Percentiles rank a stretch among this genome's conserved stretches.
phyloP scores from a whole-genome alignment of 2,888 invertebrate species.

The Drosophila nr. medialis region DNA sequence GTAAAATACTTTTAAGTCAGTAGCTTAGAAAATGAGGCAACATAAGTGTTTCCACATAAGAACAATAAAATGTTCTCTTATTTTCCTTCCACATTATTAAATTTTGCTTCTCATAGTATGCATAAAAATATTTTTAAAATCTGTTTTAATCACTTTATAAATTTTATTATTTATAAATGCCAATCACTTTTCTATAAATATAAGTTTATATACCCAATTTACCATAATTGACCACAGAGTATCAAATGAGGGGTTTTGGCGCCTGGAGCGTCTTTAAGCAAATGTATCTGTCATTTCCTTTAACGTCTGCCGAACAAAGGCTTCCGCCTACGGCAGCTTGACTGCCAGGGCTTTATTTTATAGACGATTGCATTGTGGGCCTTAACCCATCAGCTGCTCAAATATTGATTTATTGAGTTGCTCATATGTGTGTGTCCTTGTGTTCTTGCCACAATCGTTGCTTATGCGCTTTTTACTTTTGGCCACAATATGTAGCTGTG shows the following conservation, averaged over 20 bases:
- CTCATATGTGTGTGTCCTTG: constrained; percentile 52
- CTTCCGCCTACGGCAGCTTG: constrained; percentile 21
- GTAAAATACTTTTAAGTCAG: neutral
- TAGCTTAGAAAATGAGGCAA: neutral
- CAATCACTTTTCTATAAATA: neutral
- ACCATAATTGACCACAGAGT: neutral
- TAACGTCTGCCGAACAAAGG: constrained; percentile 44
- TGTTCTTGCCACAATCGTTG: constrained; percentile 33
- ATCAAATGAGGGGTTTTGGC: constrained; percentile 5
- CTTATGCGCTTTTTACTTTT: constrained; percentile 25
- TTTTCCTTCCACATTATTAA: neutral
- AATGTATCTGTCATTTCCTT: constrained; percentile 75
- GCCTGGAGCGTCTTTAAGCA: constrained; percentile 57
- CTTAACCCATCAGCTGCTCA: constrained; percentile 38
- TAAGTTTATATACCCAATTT: neutral
- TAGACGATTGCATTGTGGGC: constrained; percentile 66
- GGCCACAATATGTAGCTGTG: constrained; percentile 31
- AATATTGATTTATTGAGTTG: constrained; percentile 76
- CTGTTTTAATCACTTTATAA: neutral
- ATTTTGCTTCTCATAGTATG: neutral
- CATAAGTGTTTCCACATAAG: neutral
- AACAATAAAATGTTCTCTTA: neutral
- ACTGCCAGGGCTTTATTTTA: constrained; percentile 25
- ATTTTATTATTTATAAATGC: neutral
- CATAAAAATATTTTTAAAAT: neutral